These are phyloP conservation scores for Dromaius novaehollandiae DNA, from an alignment of 2,113 vertebrate genomes.

Conservation along the genomic window DNA sequence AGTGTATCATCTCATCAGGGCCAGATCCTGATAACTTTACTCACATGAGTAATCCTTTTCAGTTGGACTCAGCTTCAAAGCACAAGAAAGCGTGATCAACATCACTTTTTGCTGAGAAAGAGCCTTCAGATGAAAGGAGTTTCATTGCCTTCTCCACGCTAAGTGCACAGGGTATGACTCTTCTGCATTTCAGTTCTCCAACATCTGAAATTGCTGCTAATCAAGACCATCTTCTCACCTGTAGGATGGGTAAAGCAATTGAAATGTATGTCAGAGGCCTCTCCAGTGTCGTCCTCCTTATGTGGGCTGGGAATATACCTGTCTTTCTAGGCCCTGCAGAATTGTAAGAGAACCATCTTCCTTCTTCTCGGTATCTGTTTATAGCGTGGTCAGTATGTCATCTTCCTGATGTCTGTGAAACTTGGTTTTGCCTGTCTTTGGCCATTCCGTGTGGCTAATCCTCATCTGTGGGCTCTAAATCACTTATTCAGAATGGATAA, in stretches of 20 bases:
- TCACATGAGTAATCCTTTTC: neutral
- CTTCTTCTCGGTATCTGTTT: neutral
- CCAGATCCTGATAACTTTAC: neutral
- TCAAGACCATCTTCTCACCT: neutral
- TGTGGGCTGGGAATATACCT: neutral
- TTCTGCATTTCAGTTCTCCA: neutral
- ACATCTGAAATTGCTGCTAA: neutral
- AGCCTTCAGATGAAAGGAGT: neutral
- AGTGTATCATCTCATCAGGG: neutral
- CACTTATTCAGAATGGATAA: neutral
- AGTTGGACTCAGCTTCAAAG: neutral
- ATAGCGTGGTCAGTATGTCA: neutral
- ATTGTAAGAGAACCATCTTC: neutral
- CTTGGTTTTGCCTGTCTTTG: neutral
- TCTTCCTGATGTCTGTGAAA: neutral
- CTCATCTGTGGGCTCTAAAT: neutral
- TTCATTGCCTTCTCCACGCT: neutral
- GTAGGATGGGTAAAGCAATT: neutral
- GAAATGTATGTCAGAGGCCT: neutral
- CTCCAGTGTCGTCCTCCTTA: neutral
- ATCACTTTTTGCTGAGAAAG: neutral
- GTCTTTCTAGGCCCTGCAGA: neutral
- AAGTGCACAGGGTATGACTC: neutral
- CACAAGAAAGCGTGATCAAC: neutral
- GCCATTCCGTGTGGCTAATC: neutral